Evolutionary conservation across 2,797 vertebrate genomes (phyloP).

Genomic region (Heliangelus exortis): DNA sequence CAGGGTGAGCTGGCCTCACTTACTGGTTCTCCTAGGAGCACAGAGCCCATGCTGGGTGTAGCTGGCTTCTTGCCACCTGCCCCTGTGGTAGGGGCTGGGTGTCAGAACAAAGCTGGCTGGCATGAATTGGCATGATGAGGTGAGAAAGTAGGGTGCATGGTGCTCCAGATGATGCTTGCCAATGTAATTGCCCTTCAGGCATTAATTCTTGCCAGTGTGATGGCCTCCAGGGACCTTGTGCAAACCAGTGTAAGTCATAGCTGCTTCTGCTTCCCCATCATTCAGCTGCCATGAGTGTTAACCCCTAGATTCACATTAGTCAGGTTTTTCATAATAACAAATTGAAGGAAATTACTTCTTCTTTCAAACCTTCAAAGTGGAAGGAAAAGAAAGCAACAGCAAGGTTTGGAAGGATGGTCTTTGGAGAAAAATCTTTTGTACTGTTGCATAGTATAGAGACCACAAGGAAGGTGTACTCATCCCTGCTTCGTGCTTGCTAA

Average conservation of each 20-base stretch:
- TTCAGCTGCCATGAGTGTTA: slow-evolving; percentile 25
- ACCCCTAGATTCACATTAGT: slow-evolving; percentile 8
- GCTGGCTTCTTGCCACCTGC: slow-evolving; percentile 54
- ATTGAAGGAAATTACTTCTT: slow-evolving; percentile 6
- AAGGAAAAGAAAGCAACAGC: not conserved
- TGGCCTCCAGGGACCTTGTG: slow-evolving; percentile 36
- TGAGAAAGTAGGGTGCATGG: slow-evolving; percentile 48
- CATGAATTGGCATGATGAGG: slow-evolving; percentile 66
- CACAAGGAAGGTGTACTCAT: not conserved
- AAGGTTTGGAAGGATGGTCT: not conserved
- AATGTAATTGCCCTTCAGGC: slow-evolving; percentile 68
- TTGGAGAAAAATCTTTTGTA: not conserved
- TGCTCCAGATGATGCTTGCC: slow-evolving; percentile 69
- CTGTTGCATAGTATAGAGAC: not conserved
- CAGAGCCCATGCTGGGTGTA: not conserved
- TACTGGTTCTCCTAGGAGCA: not conserved
- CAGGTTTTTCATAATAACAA: slow-evolving; percentile 19
- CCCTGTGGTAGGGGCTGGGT: slow-evolving; percentile 55
- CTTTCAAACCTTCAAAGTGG: not conserved
- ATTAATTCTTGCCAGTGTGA: slow-evolving; percentile 51
- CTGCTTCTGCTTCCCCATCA: slow-evolving; percentile 52
- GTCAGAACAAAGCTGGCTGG: slow-evolving; percentile 70
- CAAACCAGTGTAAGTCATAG: slow-evolving; percentile 14
- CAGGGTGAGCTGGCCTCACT: not conserved
- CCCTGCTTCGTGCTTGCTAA: not conserved